These are phyloP conservation scores for Polylopha cassiicola DNA, from an alignment of 2,888 invertebrate genomes.

Conservation along the genomic window DNA sequence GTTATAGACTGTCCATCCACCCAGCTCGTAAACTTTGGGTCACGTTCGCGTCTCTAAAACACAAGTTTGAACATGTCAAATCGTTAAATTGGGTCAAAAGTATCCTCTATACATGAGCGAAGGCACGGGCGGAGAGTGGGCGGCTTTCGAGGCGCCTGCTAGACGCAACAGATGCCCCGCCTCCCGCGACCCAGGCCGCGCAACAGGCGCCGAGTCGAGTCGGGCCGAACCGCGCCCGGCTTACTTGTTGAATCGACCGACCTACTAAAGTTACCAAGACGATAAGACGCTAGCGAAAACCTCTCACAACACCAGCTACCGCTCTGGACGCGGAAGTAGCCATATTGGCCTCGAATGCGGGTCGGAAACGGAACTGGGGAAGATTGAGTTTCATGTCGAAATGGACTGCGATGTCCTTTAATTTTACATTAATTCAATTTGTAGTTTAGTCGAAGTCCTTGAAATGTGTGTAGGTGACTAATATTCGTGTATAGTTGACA, in stretches of 20 bases:
- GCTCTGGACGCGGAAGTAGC: too few species aligned
- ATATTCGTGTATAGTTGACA: too few species aligned
- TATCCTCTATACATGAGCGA: constrained; percentile 52
- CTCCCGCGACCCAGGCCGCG: constrained; percentile 51
- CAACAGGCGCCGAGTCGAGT: constrained; percentile 66
- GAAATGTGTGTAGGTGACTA: too few species aligned
- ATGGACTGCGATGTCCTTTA: too few species aligned
- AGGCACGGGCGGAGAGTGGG: constrained; percentile 51
- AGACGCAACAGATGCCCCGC: constrained; percentile 71
- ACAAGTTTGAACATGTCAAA: constrained; percentile 35
- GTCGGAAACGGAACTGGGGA: too few species aligned
- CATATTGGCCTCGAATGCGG: too few species aligned
- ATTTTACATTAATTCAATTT: too few species aligned
- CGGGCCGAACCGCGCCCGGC: constrained; percentile 42
- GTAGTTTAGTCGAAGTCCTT: too few species aligned
- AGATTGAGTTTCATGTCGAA: too few species aligned
- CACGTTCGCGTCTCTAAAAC: constrained; percentile 17
- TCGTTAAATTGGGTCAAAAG: constrained; percentile 56
- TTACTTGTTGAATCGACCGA: constrained; percentile 78
- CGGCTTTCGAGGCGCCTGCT: constrained; percentile 63
- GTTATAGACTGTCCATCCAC: too few species aligned
- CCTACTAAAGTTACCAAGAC: constrained; percentile 69
- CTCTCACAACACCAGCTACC: too few species aligned
- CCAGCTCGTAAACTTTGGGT: not conserved
- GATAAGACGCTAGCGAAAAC: constrained; percentile 48